Evolutionary conservation across 2,888 invertebrate genomes (phyloP), one percentile per base, ranked within the genome.

Genomic region (Harmothoe impar): DNA sequence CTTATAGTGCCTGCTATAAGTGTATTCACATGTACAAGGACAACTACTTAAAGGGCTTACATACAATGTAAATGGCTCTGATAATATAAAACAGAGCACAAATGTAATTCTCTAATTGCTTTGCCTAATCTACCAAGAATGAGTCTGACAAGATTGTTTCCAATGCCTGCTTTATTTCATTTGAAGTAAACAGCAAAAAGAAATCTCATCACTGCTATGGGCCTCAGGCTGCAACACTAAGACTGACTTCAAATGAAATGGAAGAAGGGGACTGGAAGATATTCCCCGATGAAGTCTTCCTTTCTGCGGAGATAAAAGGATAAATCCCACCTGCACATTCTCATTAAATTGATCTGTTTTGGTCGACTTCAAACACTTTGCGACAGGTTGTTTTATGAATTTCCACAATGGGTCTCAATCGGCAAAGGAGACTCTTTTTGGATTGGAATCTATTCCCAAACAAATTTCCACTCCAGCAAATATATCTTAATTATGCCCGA

Each of bases 321-420:
- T 29, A 29, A 72, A 72, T 72, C 72, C 12, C 29, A 72, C 72
- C 72, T 72, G 72, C 25, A 29, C 72, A 29, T 72, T 72, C 31
- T 25, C 72, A 29, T 29, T 72, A 25, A 72, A 72, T 72, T 29
- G 72, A 72, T 72, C 72, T 72, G 72, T 72, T 29, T 29, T 25
- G 72, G 72, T 72, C 31, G 72, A 72, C 72, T 72, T 72, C 72
- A 72, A 72, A 72, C 72, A 29, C 25, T 72, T 62, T n/a, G 62
- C 62, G n/a, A 62, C 20, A n/a, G 62, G n/a, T 20, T 62, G 62
- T 62, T 62, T 62, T 62, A 62, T 62, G 20, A n/a, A 62, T n/a
- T 62, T 62, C 62, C 62, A 62, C 23, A 62, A n/a, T n/a, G 62
- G 62, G 43, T 43, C 43, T 10, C 43, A 7, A 3, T 43, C 43